Conservation (phyloP, 2,797 vertebrate species). For the Hapalemur alaotrensis region DNA sequence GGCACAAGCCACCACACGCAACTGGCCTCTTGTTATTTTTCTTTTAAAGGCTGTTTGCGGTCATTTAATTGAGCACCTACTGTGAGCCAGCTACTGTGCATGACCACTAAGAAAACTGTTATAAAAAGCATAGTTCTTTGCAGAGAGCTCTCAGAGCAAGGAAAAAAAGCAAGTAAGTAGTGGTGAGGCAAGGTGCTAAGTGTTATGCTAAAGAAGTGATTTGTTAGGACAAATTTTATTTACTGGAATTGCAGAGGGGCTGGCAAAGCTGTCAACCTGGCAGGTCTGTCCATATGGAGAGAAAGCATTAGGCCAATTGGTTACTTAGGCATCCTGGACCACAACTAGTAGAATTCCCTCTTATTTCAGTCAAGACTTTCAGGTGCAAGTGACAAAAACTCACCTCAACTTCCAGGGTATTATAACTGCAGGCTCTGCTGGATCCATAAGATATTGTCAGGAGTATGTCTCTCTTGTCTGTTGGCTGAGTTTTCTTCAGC, state of each 20-base stretch:
- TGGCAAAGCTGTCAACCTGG: background rate
- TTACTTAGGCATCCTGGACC: background rate
- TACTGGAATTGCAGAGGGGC: background rate
- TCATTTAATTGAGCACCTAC: background rate
- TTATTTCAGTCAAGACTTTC: background rate
- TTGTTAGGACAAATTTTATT: background rate
- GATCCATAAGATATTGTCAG: background rate
- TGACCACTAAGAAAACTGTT: background rate
- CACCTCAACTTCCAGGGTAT: background rate
- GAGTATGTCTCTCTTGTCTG: background rate
- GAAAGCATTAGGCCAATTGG: background rate
- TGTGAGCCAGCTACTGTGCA: background rate
- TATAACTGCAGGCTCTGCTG: background rate
- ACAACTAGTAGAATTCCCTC: background rate
- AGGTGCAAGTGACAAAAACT: background rate
- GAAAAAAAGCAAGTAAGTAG: background rate
- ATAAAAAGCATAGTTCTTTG: background rate
- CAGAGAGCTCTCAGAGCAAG: background rate
- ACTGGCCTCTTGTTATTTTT: background rate
- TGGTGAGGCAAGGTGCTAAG: background rate
- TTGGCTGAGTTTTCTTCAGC: background rate
- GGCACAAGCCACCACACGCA: background rate
- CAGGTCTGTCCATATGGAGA: background rate
- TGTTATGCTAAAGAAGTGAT: background rate
- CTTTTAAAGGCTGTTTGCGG: background rate